Evolutionary conservation across 1,140 invertebrate species (phyloP).

Genomic region (Apis florea): DNA sequence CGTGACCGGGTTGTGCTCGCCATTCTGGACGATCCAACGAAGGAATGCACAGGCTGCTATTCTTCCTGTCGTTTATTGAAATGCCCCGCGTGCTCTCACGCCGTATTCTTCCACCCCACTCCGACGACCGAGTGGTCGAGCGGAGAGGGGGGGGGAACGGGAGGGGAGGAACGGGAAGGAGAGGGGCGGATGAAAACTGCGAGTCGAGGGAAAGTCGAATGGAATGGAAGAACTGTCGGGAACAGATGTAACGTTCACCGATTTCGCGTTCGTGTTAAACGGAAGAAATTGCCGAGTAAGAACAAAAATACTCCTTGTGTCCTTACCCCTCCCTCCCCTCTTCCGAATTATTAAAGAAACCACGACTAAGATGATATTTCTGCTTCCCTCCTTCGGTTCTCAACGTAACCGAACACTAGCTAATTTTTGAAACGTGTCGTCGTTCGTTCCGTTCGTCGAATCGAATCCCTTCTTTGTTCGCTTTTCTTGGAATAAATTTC

Average conservation of each 20-base stretch:
- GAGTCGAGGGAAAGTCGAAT: conserved; percentile 14
- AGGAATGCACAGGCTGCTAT: conserved; percentile 31
- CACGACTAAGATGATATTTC: too few species aligned
- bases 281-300: conserved; percentile 20
- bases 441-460: too few species aligned
- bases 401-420: too few species aligned
- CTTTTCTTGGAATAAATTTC: too few species aligned
- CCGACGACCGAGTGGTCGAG: not conserved
- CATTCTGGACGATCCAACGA: conserved; percentile 8
- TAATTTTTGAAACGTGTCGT: too few species aligned
- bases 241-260: conserved; percentile 52
- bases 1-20: conserved; percentile 1
- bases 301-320: conserved; percentile 21
- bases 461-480: too few species aligned
- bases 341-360: too few species aligned
- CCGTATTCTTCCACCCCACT: conserved; percentile 34
- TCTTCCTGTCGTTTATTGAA: conserved; percentile 61
- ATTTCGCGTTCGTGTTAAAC: conserved; percentile 46
- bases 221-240: conserved; percentile 42
- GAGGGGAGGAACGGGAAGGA: not conserved
- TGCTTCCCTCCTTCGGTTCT: too few species aligned
- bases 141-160: too few species aligned
- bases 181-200: conserved; percentile 12
- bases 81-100: conserved; percentile 58
- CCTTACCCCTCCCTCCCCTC: too few species aligned